Evolutionary conservation across 1,140 invertebrate species (phyloP), one percentile per base, ranked within the genome.

Genomic region (Himalopsyche phryganea): DNA sequence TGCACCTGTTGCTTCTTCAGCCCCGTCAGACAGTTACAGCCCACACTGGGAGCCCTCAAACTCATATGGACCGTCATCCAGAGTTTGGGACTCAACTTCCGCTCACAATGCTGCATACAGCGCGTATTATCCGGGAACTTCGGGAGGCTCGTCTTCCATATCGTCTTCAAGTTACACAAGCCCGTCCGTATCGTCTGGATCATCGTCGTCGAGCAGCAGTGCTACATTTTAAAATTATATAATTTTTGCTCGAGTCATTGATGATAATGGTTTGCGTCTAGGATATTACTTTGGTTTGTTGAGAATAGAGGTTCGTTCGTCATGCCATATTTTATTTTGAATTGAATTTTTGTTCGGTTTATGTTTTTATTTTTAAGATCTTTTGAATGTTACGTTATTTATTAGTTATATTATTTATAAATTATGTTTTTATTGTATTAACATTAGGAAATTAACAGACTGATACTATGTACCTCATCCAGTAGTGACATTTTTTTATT

Each of bases 91-190:
- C 60, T 80, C 83, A 1, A 52, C 66, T 15, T 72, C 71, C 40
- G 71, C 80, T 0, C 86, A 88, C 63, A 86, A 84, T 63, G 72
- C 90, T 36, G 89, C 89, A 38, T 92, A 92, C 72, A 90, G 81
- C 66, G 86, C 85, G 2, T 91, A 91, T 71, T 85, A 87, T 60
- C 83, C 85, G 45, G 79, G 81, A 66, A 82, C 81, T 52, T 80
- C 74, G 3, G 72, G 77, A 0, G 76, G 78, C 1, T 77, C 78
- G 0, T 71, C 73, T 15, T 78, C 77, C 0, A 79, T 80, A 58
- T 74, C 75, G 33, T 80, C 78, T 33, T 77, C 79, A 2, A 77
- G 80, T 54, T 79, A 80, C 61, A 76, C 77, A 2, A 74, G 70
- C 52, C 74, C 77, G 10, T 77, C 81, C n/a, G 74, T 74, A 19